A percentile compares a stretch with the other conserved stretches of the same genome.
Evolutionary conservation across 1,140 invertebrate species (phyloP).

Genomic region (Platorchestia sp.): DNA sequence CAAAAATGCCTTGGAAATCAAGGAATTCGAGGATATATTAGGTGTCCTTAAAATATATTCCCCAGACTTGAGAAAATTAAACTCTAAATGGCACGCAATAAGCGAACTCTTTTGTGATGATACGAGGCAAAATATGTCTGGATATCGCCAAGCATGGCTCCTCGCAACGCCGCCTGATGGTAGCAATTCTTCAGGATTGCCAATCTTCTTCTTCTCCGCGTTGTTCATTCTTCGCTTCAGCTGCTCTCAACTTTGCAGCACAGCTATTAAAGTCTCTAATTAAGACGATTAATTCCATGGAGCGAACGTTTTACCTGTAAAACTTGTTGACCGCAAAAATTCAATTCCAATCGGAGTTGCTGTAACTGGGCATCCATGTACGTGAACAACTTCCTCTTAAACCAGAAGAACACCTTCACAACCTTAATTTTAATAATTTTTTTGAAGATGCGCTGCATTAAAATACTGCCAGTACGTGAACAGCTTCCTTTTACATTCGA

Average conservation of each 20-base stretch:
- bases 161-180: not conserved
- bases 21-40: not conserved
- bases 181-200: not conserved
- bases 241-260: not conserved
- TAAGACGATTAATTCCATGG: not conserved
- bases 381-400: too few relatives aligned
- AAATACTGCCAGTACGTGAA: too few relatives aligned
- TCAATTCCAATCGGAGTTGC: too few relatives aligned
- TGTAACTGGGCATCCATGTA: too few relatives aligned
- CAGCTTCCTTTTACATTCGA: too few relatives aligned
- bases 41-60: not conserved
- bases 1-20: not conserved
- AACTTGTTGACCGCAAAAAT: not conserved
- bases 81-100: not conserved
- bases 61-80: not conserved
- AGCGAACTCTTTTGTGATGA: not conserved
- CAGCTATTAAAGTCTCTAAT: not conserved
- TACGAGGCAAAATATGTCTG: not conserved
- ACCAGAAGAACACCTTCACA: too few relatives aligned
- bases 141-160: not conserved
- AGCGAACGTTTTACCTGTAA: too few relatives aligned
- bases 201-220: not conserved
- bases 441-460: too few relatives aligned
- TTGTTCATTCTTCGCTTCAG: not conserved
- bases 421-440: too few relatives aligned